A percentile compares a stretch with the other conserved stretches of the same genome.
These are phyloP conservation scores for Lasioglossum vierecki DNA, from an alignment of 2,888 invertebrate genomes.

Conservation along the genomic window DNA sequence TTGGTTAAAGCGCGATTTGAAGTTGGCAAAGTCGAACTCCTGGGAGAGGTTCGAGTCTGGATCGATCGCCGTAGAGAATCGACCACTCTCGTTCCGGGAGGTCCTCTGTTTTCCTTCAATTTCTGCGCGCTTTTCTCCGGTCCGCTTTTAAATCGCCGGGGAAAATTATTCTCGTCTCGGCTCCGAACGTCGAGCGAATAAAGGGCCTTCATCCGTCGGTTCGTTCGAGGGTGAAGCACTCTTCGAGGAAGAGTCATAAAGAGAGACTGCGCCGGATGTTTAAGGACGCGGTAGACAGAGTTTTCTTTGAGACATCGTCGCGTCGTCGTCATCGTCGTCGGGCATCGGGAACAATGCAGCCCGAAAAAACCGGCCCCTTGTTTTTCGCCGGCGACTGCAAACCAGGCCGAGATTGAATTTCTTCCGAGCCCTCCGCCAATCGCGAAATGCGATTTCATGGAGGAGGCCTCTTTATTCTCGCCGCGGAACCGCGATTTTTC, in stretches of 20 bases:
- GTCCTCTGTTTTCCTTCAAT: constrained; percentile 10
- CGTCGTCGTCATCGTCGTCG: not conserved
- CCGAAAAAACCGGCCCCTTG: constrained; percentile 6
- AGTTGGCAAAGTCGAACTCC: not conserved
- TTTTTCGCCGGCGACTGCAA: not conserved
- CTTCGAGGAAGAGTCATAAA: constrained; percentile 5
- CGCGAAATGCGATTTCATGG: not conserved
- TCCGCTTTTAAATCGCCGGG: not conserved
- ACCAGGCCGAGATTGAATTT: not conserved
- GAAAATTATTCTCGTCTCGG: not conserved
- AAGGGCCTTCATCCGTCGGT: not conserved
- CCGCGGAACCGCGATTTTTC: not conserved
- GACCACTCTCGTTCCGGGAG: not conserved
- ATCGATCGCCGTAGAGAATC: not conserved
- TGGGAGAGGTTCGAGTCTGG: not conserved
- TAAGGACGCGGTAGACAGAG: constrained; percentile 20
- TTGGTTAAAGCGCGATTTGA: not conserved
- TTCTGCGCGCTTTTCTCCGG: not conserved
- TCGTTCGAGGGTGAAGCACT: not conserved
- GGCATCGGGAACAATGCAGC: not conserved
- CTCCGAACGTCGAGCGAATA: not conserved
- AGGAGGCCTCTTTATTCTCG: not conserved
- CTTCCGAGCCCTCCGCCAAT: not conserved
- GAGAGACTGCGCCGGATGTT: constrained; percentile 7
- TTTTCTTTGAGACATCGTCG: constrained; percentile 32